Evolutionary conservation across 2,888 invertebrate genomes (phyloP).

Genomic region (Ganaspis brasiliensis): DNA sequence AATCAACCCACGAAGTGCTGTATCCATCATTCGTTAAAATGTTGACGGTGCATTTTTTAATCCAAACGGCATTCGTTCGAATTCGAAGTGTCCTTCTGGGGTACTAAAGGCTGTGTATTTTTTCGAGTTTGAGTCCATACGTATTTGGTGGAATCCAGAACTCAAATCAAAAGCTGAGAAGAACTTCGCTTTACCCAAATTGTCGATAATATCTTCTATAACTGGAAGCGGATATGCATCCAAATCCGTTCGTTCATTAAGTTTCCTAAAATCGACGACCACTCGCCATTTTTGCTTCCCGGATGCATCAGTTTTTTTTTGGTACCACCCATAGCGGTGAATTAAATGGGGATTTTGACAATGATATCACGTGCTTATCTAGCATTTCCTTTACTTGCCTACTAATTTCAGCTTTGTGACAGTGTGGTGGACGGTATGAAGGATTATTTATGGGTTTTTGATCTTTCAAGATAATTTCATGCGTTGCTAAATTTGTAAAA

Average conservation of each 20-base stretch:
- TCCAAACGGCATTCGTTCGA: constrained; percentile 1
- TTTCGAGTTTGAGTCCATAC: neutral
- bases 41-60: constrained; percentile 39
- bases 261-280: neutral
- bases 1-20: neutral
- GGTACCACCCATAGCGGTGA: neutral
- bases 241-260: neutral
- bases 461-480: neutral
- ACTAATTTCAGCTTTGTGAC: neutral
- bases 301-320: neutral
- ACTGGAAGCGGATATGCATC: neutral
- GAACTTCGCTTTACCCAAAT: neutral
- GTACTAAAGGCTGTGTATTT: constrained; percentile 3
- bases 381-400: neutral
- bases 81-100: constrained; percentile 8
- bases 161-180: neutral
- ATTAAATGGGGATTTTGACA: neutral
- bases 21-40: constrained; percentile 29
- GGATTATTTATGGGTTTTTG: neutral
- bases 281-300: neutral
- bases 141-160: neutral
- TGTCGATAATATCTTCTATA: neutral
- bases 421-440: neutral
- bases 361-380: neutral
- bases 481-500: neutral